A percentile compares a stretch with the other conserved stretches of the same genome.
Evolutionary conservation across 2,113 vertebrate genomes (phyloP).

Genomic region (Dolichotis patagonum): DNA sequence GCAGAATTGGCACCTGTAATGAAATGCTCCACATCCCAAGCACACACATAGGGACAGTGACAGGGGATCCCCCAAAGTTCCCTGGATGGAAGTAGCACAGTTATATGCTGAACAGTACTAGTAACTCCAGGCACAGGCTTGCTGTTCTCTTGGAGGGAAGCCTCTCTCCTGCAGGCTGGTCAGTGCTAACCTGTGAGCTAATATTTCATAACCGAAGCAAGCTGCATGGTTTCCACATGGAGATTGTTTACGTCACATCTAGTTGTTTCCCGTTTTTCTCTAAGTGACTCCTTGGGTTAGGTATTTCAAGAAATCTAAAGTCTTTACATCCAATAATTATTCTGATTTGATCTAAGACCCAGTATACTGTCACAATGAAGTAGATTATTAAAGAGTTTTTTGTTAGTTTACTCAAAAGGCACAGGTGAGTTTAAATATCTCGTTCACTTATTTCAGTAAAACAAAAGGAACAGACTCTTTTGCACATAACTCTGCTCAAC

Average conservation of each 20-base stretch:
- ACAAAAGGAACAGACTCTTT: neutral
- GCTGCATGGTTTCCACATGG: neutral
- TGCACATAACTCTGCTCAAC: neutral
- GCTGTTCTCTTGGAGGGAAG: neutral
- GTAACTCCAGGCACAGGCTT: neutral
- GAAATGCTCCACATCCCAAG: neutral
- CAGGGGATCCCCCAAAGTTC: neutral
- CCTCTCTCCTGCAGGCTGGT: neutral
- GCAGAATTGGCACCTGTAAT: neutral
- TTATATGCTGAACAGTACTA: neutral
- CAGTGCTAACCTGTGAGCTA: neutral
- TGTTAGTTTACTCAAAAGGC: neutral
- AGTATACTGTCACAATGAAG: neutral
- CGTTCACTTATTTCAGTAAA: neutral
- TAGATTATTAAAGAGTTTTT: neutral
- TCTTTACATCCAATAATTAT: neutral
- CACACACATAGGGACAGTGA: too few relatives aligned
- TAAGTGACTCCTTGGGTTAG: neutral
- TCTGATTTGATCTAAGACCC: neutral
- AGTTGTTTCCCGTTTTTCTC: neutral
- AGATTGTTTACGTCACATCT: neutral
- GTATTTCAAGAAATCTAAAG: neutral
- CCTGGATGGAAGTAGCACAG: neutral
- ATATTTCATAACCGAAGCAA: neutral
- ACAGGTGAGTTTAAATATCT: neutral